phyloP scores from a whole-genome alignment of 2,888 invertebrate species.

The Aspidapion aeneum region DNA sequence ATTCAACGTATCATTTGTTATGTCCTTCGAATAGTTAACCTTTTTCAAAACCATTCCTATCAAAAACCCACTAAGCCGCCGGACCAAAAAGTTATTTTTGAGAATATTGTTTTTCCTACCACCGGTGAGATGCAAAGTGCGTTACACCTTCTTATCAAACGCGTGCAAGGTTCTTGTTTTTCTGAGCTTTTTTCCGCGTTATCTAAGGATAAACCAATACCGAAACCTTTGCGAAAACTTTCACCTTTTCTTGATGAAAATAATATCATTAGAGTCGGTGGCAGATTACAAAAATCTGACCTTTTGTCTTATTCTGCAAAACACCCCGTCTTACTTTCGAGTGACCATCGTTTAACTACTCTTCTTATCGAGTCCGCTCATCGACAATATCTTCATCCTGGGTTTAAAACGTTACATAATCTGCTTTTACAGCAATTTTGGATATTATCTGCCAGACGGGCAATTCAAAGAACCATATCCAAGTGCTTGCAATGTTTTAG shows the following conservation, averaged over 20 bases:
- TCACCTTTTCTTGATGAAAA: not conserved
- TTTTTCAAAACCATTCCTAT: too few relatives aligned
- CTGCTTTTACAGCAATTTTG: not conserved
- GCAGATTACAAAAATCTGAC: not conserved
- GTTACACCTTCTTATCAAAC: too few relatives aligned
- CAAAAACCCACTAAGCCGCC: too few relatives aligned
- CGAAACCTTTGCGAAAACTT: too few relatives aligned
- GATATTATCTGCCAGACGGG: not conserved
- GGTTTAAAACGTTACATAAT: not conserved
- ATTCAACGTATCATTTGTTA: too few relatives aligned
- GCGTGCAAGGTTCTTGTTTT: too few relatives aligned
- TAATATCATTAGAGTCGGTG: not conserved
- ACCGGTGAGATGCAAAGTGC: too few relatives aligned
- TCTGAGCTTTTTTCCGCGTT: not conserved
- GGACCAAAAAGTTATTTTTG: too few relatives aligned
- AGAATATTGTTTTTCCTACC: too few relatives aligned
- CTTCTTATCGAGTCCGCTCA: not conserved
- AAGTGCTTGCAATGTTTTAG: too few relatives aligned
- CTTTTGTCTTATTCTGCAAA: not conserved
- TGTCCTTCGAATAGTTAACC: too few relatives aligned
- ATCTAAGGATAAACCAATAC: too few relatives aligned
- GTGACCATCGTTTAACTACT: not conserved
- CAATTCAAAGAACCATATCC: not conserved
- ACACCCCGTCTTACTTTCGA: not conserved
- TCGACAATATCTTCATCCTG: not conserved